Evolutionary conservation across 2,797 vertebrate species (phyloP), one percentile per base, ranked within the genome.

Genomic region (Pelodytes ibericus): DNA sequence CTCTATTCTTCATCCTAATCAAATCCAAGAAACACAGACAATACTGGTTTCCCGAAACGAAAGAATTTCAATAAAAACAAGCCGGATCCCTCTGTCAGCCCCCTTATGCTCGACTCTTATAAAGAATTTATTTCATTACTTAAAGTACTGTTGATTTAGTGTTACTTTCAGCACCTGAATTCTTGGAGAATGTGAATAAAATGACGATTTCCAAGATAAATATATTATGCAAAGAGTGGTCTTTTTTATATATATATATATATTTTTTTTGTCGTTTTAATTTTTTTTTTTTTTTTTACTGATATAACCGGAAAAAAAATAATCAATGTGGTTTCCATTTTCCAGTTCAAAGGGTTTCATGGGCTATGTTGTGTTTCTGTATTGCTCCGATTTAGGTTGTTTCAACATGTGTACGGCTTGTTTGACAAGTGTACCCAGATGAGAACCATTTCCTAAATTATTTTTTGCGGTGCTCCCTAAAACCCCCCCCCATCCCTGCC

Each of bases 1-100:
- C 86, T 71, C 82, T 72, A 87, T 88, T 89, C 85, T 87, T 83
- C 80, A 86, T 63, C 63, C 5, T 57, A 29, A 31, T 83, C 82
- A 83, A 81, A 88, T 94, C 92, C 93, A 95, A 95, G 88, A 91
- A 93, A 91, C 83, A 94, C 93, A 94, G 86, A 82, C 88, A 85
- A 72, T 88, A 87, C 85, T 75, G 89, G 89, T 83, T 89, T 85
- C 91, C 88, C 87, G 84, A 85, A n/a, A 89, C 90, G 84, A 89
- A 90, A 92, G 91, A 91, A 93, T 94, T 94, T 92, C 87, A 92
- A 95, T 90, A 88, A 94, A 94, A 94, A 94, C 93, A 94, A 92
- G 88, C 82, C 83, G 72, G 79, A 87, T 84, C 79, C 83, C 86
- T 84, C n/a, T 80, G 82, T 86, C 86, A 83, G 16, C 86, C 85